phyloP scores from a whole-genome alignment of 2,113 vertebrate genomes.

The Notarius quadriscutis region DNA sequence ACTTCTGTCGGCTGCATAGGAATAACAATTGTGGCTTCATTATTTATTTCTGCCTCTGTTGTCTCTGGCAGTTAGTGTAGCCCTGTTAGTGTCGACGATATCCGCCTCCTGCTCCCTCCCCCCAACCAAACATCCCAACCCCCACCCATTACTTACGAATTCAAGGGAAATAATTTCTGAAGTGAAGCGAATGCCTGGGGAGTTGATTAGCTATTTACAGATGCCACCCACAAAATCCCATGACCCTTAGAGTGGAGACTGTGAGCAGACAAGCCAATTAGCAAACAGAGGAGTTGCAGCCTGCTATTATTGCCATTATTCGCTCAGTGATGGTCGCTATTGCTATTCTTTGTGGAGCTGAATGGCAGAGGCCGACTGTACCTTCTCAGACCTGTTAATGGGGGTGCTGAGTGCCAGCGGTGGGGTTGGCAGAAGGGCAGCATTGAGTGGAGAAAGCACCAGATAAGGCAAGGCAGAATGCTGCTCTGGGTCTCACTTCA shows the following conservation, averaged over 20 bases:
- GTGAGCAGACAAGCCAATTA: slow-evolving; percentile 60
- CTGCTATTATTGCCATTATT: slow-evolving; percentile 59
- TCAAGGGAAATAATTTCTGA: slow-evolving; percentile 60
- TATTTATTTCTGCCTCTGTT: slow-evolving; percentile 59
- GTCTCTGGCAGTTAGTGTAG: slow-evolving; percentile 58
- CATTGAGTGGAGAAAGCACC: slow-evolving; percentile 31
- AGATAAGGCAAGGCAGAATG: slow-evolving; percentile 43
- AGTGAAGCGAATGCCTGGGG: slow-evolving; percentile 58
- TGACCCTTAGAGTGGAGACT: slow-evolving; percentile 68
- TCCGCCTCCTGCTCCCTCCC: slow-evolving; percentile 9
- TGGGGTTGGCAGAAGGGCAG: slow-evolving; percentile 45
- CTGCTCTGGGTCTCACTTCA: slow-evolving; percentile 52
- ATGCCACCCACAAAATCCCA: slow-evolving; percentile 74
- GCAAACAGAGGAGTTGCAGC: slow-evolving; percentile 55
- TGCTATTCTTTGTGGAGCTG: slow-evolving; percentile 53
- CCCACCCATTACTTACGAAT: slow-evolving; percentile 58
- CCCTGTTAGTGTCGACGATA: slow-evolving; percentile 45
- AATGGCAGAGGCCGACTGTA: slow-evolving; percentile 41
- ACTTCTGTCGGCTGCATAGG: slow-evolving; percentile 50
- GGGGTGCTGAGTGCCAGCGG: slow-evolving; percentile 44
- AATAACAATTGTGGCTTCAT: slow-evolving; percentile 54
- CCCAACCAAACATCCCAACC: slow-evolving; percentile 14
- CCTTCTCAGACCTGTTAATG: slow-evolving; percentile 54
- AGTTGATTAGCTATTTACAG: slow-evolving; percentile 75
- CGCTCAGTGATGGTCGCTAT: slow-evolving; percentile 47